Conservation (phyloP, 2,888 invertebrate species). For the Dryomyza anilis region DNA sequence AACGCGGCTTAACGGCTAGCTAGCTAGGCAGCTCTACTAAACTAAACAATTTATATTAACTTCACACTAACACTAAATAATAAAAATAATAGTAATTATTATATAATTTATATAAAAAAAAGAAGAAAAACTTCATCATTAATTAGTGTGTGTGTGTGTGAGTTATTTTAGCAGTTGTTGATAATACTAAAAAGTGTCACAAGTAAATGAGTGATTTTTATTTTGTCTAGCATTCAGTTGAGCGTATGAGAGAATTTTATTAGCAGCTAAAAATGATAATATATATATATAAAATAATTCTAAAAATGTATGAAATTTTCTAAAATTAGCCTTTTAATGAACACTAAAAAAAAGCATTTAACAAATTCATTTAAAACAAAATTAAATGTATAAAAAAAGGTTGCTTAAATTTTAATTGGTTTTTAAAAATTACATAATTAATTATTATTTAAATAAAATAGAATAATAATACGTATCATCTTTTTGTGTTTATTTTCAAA, state of each 20-base stretch:
- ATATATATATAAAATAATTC: not conserved
- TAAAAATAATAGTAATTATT: no score
- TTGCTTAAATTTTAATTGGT: not conserved
- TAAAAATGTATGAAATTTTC: no score
- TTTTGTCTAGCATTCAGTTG: not conserved
- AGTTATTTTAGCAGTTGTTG: not conserved
- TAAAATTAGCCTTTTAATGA: not conserved
- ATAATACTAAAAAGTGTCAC: conserved; percentile 2
- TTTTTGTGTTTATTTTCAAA: conserved; percentile 10
- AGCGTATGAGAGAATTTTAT: not conserved
- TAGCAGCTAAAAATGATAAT: not conserved
- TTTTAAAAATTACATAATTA: conserved; percentile 1
- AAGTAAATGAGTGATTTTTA: conserved; percentile 2
- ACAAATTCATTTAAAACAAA: conserved; percentile 20
- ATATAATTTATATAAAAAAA: no score
- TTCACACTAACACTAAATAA: not conserved
- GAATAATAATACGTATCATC: conserved; percentile 11
- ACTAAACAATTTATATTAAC: not conserved
- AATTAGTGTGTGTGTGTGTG: conserved; percentile 4
- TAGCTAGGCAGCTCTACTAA: not conserved
- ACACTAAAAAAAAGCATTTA: conserved; percentile 2
- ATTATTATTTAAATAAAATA: conserved; percentile 18
- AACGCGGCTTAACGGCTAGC: not conserved
- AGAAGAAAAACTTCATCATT: no score
- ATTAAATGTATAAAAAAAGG: not conserved